Evolutionary conservation across 2,888 invertebrate species (phyloP).

Genomic region (Mesorhabditis sp.): DNA sequence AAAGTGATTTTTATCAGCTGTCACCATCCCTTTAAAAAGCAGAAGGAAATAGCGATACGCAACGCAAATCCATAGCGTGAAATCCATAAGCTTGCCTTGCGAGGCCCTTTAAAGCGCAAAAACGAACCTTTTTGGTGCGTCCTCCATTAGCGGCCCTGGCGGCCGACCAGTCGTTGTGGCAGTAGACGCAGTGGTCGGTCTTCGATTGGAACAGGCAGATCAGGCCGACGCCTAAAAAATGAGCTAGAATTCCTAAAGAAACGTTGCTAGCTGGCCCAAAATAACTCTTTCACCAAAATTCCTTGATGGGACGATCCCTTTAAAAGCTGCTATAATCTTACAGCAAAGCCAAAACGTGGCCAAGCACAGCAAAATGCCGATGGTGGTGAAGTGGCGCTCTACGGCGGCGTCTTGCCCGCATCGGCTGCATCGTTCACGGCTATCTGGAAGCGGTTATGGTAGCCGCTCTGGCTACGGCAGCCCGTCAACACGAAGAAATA

Average conservation of each 20-base stretch:
- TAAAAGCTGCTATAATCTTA: neutral
- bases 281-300: neutral
- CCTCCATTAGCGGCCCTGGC: neutral
- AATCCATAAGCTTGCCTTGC: too few relatives aligned
- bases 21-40: too few relatives aligned
- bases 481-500: too few relatives aligned
- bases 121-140: neutral
- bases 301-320: neutral
- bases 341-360: conserved; percentile 4
- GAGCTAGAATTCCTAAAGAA: neutral
- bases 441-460: too few relatives aligned
- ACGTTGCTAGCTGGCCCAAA: neutral
- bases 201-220: neutral
- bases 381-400: neutral
- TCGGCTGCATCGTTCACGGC: too few relatives aligned
- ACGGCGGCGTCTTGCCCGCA: neutral
- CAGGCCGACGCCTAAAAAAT: conserved; percentile 3
- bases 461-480: too few relatives aligned
- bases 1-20: too few relatives aligned
- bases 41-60: too few relatives aligned
- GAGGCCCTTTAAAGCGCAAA: too few relatives aligned
- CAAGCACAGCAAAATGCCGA: neutral
- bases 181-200: neutral
- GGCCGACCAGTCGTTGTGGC: conserved; percentile 2
- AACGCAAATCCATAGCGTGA: too few relatives aligned